Percentiles rank a stretch among this genome's conserved stretches.
Evolutionary conservation across 2,113 vertebrate species (phyloP).

Genomic region (Tragelaphus buxtoni): DNA sequence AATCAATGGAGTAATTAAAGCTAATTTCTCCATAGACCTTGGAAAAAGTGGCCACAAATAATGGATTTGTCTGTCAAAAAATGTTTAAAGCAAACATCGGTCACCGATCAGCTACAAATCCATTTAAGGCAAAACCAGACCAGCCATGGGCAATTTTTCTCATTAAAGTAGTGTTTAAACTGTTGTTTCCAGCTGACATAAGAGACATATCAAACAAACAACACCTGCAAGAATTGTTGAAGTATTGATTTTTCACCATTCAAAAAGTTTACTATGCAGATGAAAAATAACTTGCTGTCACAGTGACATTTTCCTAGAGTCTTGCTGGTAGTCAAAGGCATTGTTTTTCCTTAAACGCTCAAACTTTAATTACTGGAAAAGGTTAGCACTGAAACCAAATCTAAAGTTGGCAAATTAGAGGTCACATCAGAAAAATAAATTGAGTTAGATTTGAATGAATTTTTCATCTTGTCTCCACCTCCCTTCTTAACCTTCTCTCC

Average conservation of each 20-base stretch:
- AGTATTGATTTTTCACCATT: constrained; percentile 58
- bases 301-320: constrained; percentile 52
- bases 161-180: constrained; percentile 54
- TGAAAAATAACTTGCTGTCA: constrained; percentile 36
- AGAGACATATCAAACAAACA: constrained; percentile 40
- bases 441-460: neutral
- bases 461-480: neutral
- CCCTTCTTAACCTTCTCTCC: rapidly evolving
- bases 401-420: neutral
- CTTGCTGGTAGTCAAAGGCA: neutral
- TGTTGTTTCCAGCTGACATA: neutral
- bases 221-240: constrained; percentile 12
- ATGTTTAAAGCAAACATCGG: constrained; percentile 28
- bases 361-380: constrained; percentile 44
- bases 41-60: constrained; percentile 44
- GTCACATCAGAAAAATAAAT: neutral
- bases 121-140: constrained; percentile 10
- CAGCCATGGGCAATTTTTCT: constrained; percentile 33
- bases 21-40: constrained; percentile 35
- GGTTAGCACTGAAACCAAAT: constrained; percentile 9
- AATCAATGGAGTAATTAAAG: constrained; percentile 45
- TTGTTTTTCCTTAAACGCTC: constrained; percentile 36
- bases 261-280: constrained; percentile 50
- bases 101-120: constrained; percentile 2
- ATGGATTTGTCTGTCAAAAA: constrained; percentile 53